Percentiles rank a stretch among this genome's conserved stretches.
phyloP scores from a whole-genome alignment of 2,888 invertebrate species.

The Dryadula phaetusa region DNA sequence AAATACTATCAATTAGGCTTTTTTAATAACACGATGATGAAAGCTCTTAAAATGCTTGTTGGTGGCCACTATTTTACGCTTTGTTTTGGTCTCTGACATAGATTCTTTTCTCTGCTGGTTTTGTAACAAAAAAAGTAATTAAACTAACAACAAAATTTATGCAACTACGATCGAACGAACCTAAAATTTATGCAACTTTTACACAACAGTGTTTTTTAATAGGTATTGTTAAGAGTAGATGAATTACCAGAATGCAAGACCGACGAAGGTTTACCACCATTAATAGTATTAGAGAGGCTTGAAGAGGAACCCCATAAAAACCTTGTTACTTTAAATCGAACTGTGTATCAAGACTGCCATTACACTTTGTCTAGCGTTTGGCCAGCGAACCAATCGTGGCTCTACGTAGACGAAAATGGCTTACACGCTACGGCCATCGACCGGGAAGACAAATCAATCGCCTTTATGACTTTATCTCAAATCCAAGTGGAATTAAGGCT shows the following conservation, averaged over 20 bases:
- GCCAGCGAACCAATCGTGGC: constrained; percentile 71
- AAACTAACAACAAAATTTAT: neutral
- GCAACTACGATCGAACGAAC: neutral
- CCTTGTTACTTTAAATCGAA: constrained; percentile 59
- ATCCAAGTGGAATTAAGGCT: constrained; percentile 74
- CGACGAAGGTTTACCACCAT: constrained; percentile 60
- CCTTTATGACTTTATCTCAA: constrained; percentile 77
- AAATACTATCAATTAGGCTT: neutral
- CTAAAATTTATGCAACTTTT: neutral
- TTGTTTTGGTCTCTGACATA: neutral
- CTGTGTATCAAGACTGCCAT: constrained; percentile 59
- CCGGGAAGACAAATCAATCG: constrained; percentile 75
- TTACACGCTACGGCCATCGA: constrained; percentile 69
- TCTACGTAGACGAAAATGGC: constrained; percentile 69
- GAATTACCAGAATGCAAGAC: constrained; percentile 55
- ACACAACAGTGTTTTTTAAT: constrained; percentile 16
- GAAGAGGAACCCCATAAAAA: constrained; percentile 69
- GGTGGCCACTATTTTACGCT: neutral
- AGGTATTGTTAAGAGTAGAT: constrained; percentile 68
- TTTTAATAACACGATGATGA: neutral
- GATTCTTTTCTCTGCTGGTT: neutral
- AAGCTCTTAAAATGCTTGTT: neutral
- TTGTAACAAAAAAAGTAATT: neutral
- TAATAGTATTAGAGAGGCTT: constrained; percentile 69
- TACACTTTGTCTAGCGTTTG: constrained; percentile 67